Evolutionary conservation across 2,113 vertebrate species (phyloP).

Genomic region (Gorsachius goisagi): DNA sequence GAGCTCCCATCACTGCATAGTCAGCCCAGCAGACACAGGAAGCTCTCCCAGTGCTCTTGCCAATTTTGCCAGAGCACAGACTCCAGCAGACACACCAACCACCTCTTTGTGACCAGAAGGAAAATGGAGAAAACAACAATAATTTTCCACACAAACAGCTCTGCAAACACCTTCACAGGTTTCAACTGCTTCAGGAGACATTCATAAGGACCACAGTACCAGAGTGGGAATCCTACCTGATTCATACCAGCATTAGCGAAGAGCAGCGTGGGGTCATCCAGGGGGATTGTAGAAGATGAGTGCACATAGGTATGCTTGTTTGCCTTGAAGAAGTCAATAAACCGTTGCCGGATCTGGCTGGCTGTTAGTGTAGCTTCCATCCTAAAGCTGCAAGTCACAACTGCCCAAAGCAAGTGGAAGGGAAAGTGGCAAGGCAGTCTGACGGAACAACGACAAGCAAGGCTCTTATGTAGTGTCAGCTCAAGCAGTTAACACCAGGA

Average conservation of each 20-base stretch:
- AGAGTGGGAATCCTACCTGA: constrained; percentile 79
- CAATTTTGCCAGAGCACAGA: background rate
- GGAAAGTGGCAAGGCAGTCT: background rate
- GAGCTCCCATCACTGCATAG: background rate
- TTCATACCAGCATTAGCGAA: constrained; percentile 99
- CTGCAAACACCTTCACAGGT: background rate
- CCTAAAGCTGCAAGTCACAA: constrained; percentile 8
- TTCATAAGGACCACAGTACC: background rate
- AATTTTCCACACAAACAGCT: background rate
- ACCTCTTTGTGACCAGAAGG: background rate
- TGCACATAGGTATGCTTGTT: constrained; percentile 92
- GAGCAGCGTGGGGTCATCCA: constrained; percentile 96
- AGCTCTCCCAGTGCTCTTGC: background rate
- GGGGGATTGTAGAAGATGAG: constrained; percentile 88
- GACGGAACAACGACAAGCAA: background rate
- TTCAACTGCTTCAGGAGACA: background rate
- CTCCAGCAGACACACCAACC: background rate
- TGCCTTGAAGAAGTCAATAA: constrained; percentile 91
- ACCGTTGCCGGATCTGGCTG: constrained; percentile 89
- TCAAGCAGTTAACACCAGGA: background rate
- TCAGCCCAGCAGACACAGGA: background rate
- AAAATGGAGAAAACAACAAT: background rate
- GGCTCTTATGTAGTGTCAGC: accelerated
- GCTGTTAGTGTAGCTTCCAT: constrained; percentile 87
- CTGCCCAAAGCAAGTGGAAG: background rate